Percentiles rank a stretch among this genome's conserved stretches.
Evolutionary conservation across 2,888 invertebrate genomes (phyloP).

Genomic region (Labia minor): DNA sequence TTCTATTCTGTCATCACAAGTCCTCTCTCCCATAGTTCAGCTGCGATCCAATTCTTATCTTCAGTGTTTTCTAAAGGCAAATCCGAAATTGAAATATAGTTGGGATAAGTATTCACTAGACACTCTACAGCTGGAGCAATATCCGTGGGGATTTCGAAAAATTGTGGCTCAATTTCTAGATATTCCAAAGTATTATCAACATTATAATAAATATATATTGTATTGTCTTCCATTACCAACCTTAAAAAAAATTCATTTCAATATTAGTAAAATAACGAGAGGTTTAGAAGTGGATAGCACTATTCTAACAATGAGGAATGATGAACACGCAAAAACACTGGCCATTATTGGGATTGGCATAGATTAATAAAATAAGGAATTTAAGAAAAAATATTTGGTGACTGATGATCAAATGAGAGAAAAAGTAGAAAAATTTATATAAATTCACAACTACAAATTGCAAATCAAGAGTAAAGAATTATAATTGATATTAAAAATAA

Average conservation of each 20-base stretch:
- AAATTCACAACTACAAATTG: too few relatives aligned
- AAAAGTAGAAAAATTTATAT: too few relatives aligned
- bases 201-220: constrained; percentile 62
- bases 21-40: constrained; percentile 72
- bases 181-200: constrained; percentile 77
- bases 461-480: too few relatives aligned
- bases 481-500: too few relatives aligned
- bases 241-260: constrained; percentile 32
- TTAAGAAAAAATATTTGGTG: too few relatives aligned
- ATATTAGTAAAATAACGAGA: too few relatives aligned
- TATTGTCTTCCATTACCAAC: constrained; percentile 52
- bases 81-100: constrained; percentile 58
- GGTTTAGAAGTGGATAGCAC: neutral
- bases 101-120: constrained; percentile 64
- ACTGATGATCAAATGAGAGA: too few relatives aligned
- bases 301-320: neutral
- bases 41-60: constrained; percentile 56
- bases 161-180: constrained; percentile 67
- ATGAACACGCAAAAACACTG: neutral
- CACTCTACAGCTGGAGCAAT: constrained; percentile 58
- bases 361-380: neutral
- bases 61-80: constrained; percentile 54
- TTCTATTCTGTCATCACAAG: constrained; percentile 58
- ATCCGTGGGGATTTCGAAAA: constrained; percentile 58
- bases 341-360: neutral